Conservation (phyloP, 2,797 vertebrate species). For the Chloroceryle amazona region DNA sequence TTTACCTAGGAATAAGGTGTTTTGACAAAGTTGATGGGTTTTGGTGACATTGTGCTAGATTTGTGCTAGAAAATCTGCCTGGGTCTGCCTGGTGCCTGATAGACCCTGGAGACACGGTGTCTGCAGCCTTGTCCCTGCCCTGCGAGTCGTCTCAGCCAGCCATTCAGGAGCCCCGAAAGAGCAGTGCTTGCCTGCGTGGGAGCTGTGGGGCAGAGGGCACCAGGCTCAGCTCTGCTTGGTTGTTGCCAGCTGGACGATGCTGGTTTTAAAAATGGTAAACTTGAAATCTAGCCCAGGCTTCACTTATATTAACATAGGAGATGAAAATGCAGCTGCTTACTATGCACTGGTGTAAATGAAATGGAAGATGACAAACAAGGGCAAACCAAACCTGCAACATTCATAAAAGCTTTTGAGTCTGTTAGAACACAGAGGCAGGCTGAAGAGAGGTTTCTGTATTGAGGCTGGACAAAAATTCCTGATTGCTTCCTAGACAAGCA, state of each 20-base stretch:
- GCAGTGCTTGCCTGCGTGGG: rapidly evolving
- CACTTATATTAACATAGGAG: not conserved
- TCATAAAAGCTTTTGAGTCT: not conserved
- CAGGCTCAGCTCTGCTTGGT: not conserved
- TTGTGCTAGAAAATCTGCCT: not conserved
- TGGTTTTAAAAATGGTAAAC: not conserved
- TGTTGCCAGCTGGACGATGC: not conserved
- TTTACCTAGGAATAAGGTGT: not conserved
- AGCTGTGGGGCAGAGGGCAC: rapidly evolving
- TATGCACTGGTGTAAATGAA: not conserved
- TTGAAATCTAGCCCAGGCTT: not conserved
- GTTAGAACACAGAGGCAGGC: rapidly evolving
- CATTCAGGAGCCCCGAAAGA: rapidly evolving
- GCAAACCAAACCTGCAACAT: not conserved
- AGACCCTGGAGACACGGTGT: not conserved
- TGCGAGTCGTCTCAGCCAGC: rapidly evolving
- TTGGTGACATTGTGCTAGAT: not conserved
- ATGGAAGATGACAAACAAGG: not conserved
- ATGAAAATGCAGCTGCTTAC: not conserved
- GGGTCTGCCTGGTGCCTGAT: not conserved
- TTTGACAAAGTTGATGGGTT: not conserved
- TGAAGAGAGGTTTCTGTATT: not conserved
- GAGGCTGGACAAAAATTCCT: not conserved
- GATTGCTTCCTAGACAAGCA: not conserved
- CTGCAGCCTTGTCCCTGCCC: not conserved